A percentile compares a stretch with the other conserved stretches of the same genome.
These are phyloP conservation scores for Dufourea novaeangliae DNA, from an alignment of 1,140 invertebrate species.

Conservation along the genomic window DNA sequence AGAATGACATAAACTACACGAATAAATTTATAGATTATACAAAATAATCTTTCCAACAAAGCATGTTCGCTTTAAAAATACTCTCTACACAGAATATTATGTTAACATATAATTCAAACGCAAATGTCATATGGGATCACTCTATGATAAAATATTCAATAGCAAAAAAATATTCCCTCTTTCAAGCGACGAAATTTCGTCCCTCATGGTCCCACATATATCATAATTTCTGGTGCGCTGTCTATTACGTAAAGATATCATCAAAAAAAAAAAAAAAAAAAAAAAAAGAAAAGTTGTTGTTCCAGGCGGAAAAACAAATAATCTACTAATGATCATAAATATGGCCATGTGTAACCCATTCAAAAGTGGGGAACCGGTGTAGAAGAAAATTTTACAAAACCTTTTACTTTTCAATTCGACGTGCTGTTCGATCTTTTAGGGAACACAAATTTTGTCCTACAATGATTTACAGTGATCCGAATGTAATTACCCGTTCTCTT, in stretches of 20 bases:
- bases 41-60: conserved; percentile 33
- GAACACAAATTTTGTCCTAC: conserved; percentile 54
- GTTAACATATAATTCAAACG: conserved; percentile 34
- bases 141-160: conserved; percentile 5
- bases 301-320: neutral
- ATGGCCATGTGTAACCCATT: neutral
- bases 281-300: neutral
- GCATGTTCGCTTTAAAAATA: conserved; percentile 18
- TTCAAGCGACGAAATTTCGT: neutral
- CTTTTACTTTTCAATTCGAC: conserved; percentile 41
- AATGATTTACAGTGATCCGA: conserved; percentile 24
- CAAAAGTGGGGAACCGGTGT: neutral
- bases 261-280: neutral
- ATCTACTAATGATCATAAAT: conserved; percentile 1
- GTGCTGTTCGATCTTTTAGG: conserved; percentile 53
- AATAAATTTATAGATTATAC: conserved; percentile 42
- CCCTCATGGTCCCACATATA: conserved; percentile 41
- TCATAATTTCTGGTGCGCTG: neutral
- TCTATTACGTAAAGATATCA: neutral
- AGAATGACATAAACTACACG: neutral
- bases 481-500: neutral
- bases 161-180: conserved; percentile 7
- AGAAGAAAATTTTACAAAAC: conserved; percentile 19
- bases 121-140: conserved; percentile 7
- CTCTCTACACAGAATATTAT: conserved; percentile 19